These are phyloP conservation scores for Budorcas taxicolor DNA, from an alignment of 2,113 vertebrate genomes.

Conservation along the genomic window DNA sequence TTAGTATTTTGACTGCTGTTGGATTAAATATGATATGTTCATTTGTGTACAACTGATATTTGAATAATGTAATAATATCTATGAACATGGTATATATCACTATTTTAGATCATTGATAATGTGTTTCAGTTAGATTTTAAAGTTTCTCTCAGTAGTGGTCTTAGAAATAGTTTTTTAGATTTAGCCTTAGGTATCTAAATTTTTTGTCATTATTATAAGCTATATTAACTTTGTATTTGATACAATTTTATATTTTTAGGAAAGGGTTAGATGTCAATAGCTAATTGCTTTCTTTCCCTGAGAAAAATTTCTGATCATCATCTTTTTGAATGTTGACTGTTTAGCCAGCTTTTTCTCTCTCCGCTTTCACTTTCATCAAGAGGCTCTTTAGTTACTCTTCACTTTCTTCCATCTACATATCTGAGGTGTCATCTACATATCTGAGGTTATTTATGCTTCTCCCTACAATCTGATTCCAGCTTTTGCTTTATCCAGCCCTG, in stretches of 20 bases:
- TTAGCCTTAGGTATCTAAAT: background rate
- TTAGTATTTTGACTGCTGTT: background rate
- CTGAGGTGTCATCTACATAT: background rate
- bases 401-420: background rate
- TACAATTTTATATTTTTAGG: background rate
- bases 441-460: background rate
- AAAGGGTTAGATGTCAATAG: background rate
- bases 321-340: background rate
- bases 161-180: background rate
- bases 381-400: background rate
- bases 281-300: background rate
- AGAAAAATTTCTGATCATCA: background rate
- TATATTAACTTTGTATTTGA: background rate
- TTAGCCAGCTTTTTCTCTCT: background rate
- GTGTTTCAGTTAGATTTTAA: background rate
- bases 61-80: background rate
- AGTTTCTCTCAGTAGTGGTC: background rate
- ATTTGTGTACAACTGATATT: background rate
- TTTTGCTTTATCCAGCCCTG: background rate
- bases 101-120: background rate
- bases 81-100: background rate
- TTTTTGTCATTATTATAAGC: background rate
- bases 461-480: background rate
- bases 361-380: background rate
- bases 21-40: background rate